Conservation (phyloP, 64 coral and sea anemone species). For the Anthopleura sola region DNA sequence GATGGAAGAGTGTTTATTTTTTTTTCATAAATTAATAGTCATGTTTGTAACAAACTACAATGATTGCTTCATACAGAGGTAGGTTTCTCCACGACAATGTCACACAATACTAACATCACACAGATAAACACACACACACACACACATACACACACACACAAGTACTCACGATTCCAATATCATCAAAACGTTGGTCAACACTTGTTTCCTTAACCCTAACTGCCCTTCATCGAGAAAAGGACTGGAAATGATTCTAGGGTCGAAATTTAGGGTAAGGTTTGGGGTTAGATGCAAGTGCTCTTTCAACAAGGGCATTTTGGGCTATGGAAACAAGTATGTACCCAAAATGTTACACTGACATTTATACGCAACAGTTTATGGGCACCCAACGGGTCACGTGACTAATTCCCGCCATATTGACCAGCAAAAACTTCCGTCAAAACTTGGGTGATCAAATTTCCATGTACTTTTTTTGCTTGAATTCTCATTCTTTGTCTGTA, state of each 20-base stretch:
- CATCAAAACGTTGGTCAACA: too few relatives aligned
- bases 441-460: background rate
- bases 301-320: too few relatives aligned
- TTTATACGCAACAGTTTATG: background rate
- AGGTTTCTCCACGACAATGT: background rate
- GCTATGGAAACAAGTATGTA: too few relatives aligned
- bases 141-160: too few relatives aligned
- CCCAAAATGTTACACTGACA: background rate
- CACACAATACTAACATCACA: background rate
- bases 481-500: background rate
- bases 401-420: background rate
- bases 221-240: too few relatives aligned
- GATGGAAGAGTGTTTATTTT: background rate
- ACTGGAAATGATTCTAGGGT: too few relatives aligned
- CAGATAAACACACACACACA: too few relatives aligned
- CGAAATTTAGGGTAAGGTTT: too few relatives aligned
- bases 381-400: background rate
- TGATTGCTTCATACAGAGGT: background rate
- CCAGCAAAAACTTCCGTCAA: too few relatives aligned
- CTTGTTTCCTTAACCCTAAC: too few relatives aligned
- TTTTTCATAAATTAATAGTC: slow-evolving; percentile 3
- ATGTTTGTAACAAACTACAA: background rate
- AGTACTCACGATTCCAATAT: too few relatives aligned
- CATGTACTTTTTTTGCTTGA: background rate
- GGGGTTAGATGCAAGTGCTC: too few relatives aligned